Evolutionary conservation across 2,113 vertebrate species (phyloP), one percentile per base, ranked within the genome.

Genomic region (Myrmecophaga tridactyla): DNA sequence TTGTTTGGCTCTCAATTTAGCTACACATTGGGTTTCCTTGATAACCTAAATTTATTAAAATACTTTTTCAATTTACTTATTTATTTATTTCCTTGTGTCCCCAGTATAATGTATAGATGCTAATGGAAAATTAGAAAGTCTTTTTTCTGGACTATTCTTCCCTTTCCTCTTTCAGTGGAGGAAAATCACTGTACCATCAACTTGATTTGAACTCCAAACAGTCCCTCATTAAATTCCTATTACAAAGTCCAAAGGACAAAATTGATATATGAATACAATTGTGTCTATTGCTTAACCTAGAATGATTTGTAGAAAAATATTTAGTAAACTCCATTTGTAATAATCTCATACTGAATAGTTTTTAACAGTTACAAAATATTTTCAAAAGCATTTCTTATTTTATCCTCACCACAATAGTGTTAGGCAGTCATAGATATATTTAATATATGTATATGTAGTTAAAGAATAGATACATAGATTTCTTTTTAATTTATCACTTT

Each of bases 201-300:
- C 10, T 13, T 70, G 53, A 86, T 81, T 92, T 69, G 67, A 23
- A 89, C 41, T 56, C 34, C 53, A 91, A 92, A 48, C 5, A 86
- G 12, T 67, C 14, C 23, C 60, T 93, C 12, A 89, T 67, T 67
- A 72, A 94, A 89, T 89, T 96, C 48, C 75, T 15, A 65, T 83
- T 90, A 76, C 27, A 58, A 63, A n/a, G 12, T 31, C 41, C 12
- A 14, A 69, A 5, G 65, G 8, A 73, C 53, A 91, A 69, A 83
- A 88, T 77, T 58, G 85, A 63, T 86, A 77, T 73, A 21, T 67
- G 14, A 83, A 72, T 82, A 1, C 69, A 83, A 91, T 56, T 72
- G n/a, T 89, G 5, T 75, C 2, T 48, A 39, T 80, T 84, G 4
- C n/a, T 75, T 94, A 83, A 31, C 3, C n/a, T 77, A 86, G 89